Conservation (phyloP, 2,113 vertebrate species). For the Aphyosemion australe region DNA sequence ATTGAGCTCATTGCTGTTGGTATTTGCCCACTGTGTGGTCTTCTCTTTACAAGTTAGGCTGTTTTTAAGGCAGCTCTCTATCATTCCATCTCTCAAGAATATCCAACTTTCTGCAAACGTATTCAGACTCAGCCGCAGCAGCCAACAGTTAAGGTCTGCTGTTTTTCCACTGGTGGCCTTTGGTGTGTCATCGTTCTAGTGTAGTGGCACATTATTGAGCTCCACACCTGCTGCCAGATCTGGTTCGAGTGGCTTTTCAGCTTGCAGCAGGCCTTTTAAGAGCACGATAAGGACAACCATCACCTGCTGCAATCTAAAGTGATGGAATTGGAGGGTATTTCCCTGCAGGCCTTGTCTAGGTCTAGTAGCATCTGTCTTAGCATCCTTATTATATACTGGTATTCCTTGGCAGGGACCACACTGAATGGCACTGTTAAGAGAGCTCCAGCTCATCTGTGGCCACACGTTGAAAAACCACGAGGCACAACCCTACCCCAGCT, state of each 20-base stretch:
- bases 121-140: conserved; percentile 5
- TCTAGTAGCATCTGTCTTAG: conserved; percentile 53
- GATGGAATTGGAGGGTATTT: conserved; percentile 37
- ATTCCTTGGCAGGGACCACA: conserved; percentile 45
- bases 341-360: conserved; percentile 40
- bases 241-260: conserved; percentile 1
- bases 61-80: background rate
- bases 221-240: background rate
- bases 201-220: background rate
- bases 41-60: background rate
- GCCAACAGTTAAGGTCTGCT: background rate
- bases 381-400: conserved; percentile 42
- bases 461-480: conserved; percentile 72
- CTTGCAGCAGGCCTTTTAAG: background rate
- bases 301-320: conserved; percentile 5
- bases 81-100: background rate
- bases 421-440: conserved; percentile 69
- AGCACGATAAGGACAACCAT: conserved; percentile 7
- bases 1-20: background rate
- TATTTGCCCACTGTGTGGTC: no score
- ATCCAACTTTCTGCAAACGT: background rate
- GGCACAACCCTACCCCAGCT: conserved; percentile 63
- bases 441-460: conserved; percentile 64
- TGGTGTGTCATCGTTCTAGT: conserved; percentile 2
- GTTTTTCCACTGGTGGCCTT: background rate